Base-by-base conservation (phyloP, 2,888 invertebrate genomes). In the Xanthorhoe spadicearia region DNA sequence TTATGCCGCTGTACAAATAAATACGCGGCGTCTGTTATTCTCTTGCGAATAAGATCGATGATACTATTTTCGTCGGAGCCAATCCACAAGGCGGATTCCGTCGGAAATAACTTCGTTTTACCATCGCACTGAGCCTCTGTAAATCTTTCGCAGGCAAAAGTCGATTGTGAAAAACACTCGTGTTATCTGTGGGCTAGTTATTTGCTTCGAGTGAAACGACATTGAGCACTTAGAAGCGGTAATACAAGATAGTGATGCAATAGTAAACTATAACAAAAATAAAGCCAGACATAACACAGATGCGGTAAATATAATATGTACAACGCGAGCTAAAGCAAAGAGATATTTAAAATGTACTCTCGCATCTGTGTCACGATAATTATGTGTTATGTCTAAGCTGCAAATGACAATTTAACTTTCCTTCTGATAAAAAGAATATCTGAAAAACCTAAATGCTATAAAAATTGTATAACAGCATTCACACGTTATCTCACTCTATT, bases 41-140 rank as follows among this genome's bases (percentile, higher is more conserved):
- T 81, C 80, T 79, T 81, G 84, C 85, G 82, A 87, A 90, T 90
- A 90, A 88, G 87, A 90, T 86, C 86, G 88, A 89, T 87, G 89
- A 83, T 88, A 86, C 91, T 92, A 92, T 92, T 92, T 90, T 86
- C 75, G 88, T 83, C 87, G 75, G 85, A 85, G 86, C 87, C 82
- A 88, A 90, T 89, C 84, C 86, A 87, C 88, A 86, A 88, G 87
- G 87, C 88, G 84, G 86, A 91, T 89, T 89, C 88, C 86, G 82
- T 88, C 87, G 80, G 87, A 91, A 90, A 91, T 92, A 92, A 88
- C 90, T 88, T 78, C 75, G 83, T 85, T 85, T 85, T 83, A 86
- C 85, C 88, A 86, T 82, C 85, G 75, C 78, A 77, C 79, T 75
- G 79, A 77, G 75, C 80, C 74, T 79, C 80, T 77, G 84, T 89